These are phyloP conservation scores for Luehdorfia chinensis DNA, from an alignment of 1,140 invertebrate genomes.

Conservation along the genomic window DNA sequence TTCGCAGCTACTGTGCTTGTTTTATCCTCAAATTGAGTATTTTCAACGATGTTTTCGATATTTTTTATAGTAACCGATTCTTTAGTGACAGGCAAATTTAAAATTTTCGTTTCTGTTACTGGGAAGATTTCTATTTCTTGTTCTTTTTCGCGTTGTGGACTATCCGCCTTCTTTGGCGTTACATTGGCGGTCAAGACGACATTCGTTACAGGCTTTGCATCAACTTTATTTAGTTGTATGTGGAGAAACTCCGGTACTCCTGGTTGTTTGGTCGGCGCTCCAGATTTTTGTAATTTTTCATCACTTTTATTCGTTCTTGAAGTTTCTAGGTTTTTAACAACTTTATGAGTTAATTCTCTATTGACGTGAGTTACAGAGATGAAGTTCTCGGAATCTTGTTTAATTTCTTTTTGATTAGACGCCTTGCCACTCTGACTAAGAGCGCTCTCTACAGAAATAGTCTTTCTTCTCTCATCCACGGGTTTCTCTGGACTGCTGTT, in stretches of 20 bases:
- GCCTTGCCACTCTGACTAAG: slow-evolving; percentile 48
- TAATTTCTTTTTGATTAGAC: slow-evolving; percentile 39
- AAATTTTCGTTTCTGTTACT: slow-evolving; percentile 43
- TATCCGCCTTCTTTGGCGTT: slow-evolving; percentile 66
- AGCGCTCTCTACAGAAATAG: slow-evolving; percentile 71
- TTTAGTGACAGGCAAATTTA: slow-evolving; percentile 28
- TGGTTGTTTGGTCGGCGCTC: slow-evolving; percentile 31
- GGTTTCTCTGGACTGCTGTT: slow-evolving; percentile 75
- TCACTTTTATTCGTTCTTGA: slow-evolving; percentile 59
- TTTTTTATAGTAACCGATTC: slow-evolving; percentile 18
- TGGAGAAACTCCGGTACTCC: slow-evolving; percentile 83
- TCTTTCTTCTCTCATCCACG: slow-evolving; percentile 66
- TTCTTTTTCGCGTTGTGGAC: slow-evolving; percentile 54
- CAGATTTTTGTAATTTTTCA: slow-evolving; percentile 60
- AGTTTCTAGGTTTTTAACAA: slow-evolving; percentile 36
- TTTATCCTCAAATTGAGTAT: slow-evolving; percentile 36
- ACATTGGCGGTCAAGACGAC: slow-evolving; percentile 79
- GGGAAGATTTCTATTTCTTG: slow-evolving; percentile 42
- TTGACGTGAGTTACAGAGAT: slow-evolving; percentile 67
- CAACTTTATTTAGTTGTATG: slow-evolving; percentile 83
- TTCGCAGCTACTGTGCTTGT: too few species aligned
- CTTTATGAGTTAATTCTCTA: slow-evolving; percentile 42
- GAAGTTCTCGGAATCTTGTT: slow-evolving; percentile 56
- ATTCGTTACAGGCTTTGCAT: slow-evolving; percentile 78
- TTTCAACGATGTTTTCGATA: slow-evolving; percentile 25